Evolutionary conservation across 1,140 invertebrate genomes (phyloP).

Genomic region (Harlomillsia oculata): DNA sequence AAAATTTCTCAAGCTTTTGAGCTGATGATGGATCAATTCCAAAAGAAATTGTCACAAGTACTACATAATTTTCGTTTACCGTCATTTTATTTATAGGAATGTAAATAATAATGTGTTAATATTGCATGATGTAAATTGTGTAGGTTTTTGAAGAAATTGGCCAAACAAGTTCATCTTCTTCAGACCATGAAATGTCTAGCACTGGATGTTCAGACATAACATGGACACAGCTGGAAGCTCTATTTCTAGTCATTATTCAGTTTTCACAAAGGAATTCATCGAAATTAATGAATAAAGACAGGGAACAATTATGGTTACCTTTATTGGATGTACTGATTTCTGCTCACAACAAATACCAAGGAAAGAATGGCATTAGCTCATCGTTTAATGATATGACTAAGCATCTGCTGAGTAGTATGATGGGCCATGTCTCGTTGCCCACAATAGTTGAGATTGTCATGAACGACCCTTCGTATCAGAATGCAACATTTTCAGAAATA

Average conservation of each 20-base stretch:
- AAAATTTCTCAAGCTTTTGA: conserved; percentile 47
- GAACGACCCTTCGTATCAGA: conserved; percentile 46
- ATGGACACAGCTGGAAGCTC: conserved; percentile 39
- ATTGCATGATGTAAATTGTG: not conserved
- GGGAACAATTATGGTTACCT: conserved; percentile 48
- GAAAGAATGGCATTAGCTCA: conserved; percentile 35
- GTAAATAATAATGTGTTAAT: not conserved
- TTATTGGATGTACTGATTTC: conserved; percentile 46
- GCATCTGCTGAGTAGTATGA: conserved; percentile 50
- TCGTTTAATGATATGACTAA: conserved; percentile 44
- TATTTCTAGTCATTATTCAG: conserved; percentile 42
- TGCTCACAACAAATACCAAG: conserved; percentile 43
- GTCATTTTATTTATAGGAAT: not conserved
- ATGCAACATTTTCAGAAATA: conserved; percentile 49
- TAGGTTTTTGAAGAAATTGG: conserved; percentile 36
- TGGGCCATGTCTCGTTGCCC: conserved; percentile 49
- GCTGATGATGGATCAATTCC: conserved; percentile 36
- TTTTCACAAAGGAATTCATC: conserved; percentile 47
- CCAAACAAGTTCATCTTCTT: too few species aligned
- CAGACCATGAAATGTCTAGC: too few species aligned
- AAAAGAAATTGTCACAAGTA: conserved; percentile 25
- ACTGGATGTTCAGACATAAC: conserved; percentile 6
- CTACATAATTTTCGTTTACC: not conserved
- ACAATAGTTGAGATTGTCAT: conserved; percentile 48
- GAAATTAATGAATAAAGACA: conserved; percentile 41